These are phyloP conservation scores for Agrochola circellaris DNA, from an alignment of 2,888 invertebrate species.

Conservation along the genomic window DNA sequence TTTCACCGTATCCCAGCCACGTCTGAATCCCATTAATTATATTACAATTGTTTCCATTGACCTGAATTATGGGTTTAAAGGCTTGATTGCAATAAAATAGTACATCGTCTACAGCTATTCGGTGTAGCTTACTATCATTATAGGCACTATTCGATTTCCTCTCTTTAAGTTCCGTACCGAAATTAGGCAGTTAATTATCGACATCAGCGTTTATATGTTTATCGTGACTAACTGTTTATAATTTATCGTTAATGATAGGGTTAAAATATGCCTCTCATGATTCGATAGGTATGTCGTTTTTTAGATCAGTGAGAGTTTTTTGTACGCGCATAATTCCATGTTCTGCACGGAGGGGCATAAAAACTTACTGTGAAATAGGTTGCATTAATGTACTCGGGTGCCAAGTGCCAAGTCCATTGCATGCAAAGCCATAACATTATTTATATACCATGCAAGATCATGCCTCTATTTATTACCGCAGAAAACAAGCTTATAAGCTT, in stretches of 20 bases:
- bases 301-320: slow-evolving; percentile 43
- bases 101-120: slow-evolving; percentile 53
- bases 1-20: slow-evolving; percentile 57
- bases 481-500: slow-evolving; percentile 11
- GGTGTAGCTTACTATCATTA: slow-evolving; percentile 61
- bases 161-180: slow-evolving; percentile 56
- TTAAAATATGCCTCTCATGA: slow-evolving; percentile 38
- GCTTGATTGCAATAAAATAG: slow-evolving; percentile 42
- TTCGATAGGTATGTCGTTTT: slow-evolving; percentile 42
- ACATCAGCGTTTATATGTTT: slow-evolving; percentile 61
- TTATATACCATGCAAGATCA: not conserved
- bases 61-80: slow-evolving; percentile 59
- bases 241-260: slow-evolving; percentile 60
- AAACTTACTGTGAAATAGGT: not conserved
- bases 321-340: slow-evolving; percentile 10
- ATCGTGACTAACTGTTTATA: slow-evolving; percentile 67
- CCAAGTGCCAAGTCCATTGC: not conserved
- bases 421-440: not conserved
- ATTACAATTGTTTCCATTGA: slow-evolving; percentile 55
- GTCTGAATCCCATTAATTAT: slow-evolving; percentile 54
- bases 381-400: not conserved
- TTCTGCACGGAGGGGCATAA: not conserved
- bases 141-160: slow-evolving; percentile 60
- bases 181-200: slow-evolving; percentile 57
- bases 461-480: not conserved